These are phyloP conservation scores for Lithophane semibrunnea DNA, from an alignment of 2,888 invertebrate species.

Conservation along the genomic window DNA sequence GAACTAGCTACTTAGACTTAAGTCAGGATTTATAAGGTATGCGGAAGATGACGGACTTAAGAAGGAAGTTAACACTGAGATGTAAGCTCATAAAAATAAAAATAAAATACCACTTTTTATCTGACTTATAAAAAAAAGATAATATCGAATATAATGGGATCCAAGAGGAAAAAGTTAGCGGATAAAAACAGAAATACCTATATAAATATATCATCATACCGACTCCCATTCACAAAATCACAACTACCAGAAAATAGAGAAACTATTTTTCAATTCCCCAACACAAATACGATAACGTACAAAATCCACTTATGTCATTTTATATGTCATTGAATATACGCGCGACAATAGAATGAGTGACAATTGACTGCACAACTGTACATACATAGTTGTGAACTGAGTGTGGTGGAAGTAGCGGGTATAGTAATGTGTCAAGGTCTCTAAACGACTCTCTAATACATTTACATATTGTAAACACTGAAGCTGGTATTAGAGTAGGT, in stretches of 20 bases:
- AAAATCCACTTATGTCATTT: constrained; percentile 66
- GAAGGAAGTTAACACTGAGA: background rate
- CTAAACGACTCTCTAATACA: constrained; percentile 64
- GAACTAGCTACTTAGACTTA: background rate
- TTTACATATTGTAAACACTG: constrained; percentile 51
- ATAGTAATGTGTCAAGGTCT: constrained; percentile 62
- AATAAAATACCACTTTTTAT: background rate
- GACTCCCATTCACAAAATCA: constrained; percentile 12
- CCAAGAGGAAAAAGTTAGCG: background rate
- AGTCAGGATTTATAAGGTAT: background rate
- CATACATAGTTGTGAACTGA: constrained; percentile 18
- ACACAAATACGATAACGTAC: constrained; percentile 41
- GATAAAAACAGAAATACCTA: constrained; percentile 12
- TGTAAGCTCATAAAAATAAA: background rate
- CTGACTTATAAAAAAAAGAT: background rate
- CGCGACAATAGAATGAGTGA: constrained; percentile 58
- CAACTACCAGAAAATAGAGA: constrained; percentile 23
- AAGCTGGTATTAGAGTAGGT: constrained; percentile 14
- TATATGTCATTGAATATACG: constrained; percentile 61
- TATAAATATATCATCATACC: constrained; percentile 15
- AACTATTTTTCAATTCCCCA: constrained; percentile 41
- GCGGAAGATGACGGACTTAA: background rate
- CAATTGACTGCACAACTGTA: constrained; percentile 47
- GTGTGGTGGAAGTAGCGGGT: constrained; percentile 21
- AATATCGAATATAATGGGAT: background rate